Percentiles rank a stretch among this genome's conserved stretches.
phyloP scores from a whole-genome alignment of 2,113 vertebrate genomes.

The Progne subis region DNA sequence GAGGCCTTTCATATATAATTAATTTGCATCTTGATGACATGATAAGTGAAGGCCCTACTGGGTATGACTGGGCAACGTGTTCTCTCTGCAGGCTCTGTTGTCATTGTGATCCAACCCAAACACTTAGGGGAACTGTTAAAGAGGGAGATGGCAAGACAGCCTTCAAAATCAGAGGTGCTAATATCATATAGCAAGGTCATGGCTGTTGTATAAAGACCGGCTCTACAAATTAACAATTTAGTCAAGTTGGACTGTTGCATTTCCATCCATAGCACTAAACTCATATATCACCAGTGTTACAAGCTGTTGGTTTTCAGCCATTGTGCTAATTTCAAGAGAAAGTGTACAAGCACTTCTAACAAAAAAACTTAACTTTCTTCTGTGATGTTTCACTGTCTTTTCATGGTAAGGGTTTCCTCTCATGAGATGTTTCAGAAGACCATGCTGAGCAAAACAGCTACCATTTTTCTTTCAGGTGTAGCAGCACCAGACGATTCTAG shows the following conservation, averaged over 20 bases:
- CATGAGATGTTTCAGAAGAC: conserved; percentile 52
- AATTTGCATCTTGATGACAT: not conserved
- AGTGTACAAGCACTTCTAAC: not conserved
- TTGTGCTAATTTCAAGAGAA: not conserved
- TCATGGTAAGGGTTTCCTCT: conserved; percentile 34
- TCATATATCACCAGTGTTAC: not conserved
- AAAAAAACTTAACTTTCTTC: conserved; percentile 34
- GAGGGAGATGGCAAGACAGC: not conserved
- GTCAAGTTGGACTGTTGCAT: not conserved
- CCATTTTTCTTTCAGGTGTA: conserved; percentile 49
- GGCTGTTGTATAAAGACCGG: not conserved
- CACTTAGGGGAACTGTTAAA: not conserved
- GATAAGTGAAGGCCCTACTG: not conserved
- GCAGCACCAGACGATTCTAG: not conserved
- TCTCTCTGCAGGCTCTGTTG: not conserved
- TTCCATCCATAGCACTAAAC: not conserved
- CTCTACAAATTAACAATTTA: not conserved
- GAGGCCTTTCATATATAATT: not conserved
- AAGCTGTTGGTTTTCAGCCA: not conserved
- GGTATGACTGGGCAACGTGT: not conserved
- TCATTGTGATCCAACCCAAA: not conserved
- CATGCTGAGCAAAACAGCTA: conserved; percentile 57
- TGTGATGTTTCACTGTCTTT: conserved; percentile 34
- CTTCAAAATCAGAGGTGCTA: not conserved
- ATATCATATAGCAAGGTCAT: not conserved